Evolutionary conservation across 2,113 vertebrate genomes (phyloP), one percentile per base, ranked within the genome.

Genomic region (Atlantisia rogersi): DNA sequence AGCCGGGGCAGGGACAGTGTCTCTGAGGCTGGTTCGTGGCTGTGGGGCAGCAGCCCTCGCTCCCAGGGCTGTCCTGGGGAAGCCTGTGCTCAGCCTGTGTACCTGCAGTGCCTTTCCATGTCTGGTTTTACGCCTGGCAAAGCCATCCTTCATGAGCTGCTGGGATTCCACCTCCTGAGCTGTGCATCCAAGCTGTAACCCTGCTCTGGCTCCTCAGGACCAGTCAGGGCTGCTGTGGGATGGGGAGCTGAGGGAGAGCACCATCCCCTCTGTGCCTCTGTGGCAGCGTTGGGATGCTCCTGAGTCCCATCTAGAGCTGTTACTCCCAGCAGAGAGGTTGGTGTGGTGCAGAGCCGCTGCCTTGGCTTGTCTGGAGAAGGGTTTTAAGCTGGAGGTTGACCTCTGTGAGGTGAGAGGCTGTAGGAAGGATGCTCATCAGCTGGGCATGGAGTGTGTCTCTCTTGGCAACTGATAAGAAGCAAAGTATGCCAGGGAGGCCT

Each of bases 141-240:
- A 73, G 63, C 70, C 31, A 18, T 2, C 2, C 40, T 2, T 50
- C 21, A 7, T 5, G 55, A 81, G 73, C 73, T 81, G 50, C 77
- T 8, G 1, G 11, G 26, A 19, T 71, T 16, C n/a, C 32, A 31
- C 24, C n/a, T 71, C 29, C 15, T 15, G 73, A 71, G 68, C 87
- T 40, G 26, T 24, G 59, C 9, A 5, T 52, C 44, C 68, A 55
- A 63, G 37, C 46, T 3, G 5, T 29, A 44, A 9, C 9, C 37
- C 2, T 0, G 4, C 2, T 2, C 12, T 1, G 1, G 60, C 76
- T 48, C 56, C 60, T 46, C 2, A 9, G 70, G 46, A 67, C 67
- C 2, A 2, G 2, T 25, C 11, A 59, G 35, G 64, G 25, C 64
- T 39, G 73, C 1, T 15, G 10, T 62, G 75, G 63, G 82, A 12